Percentiles rank a stretch among this genome's conserved stretches.
phyloP scores from a whole-genome alignment of 2,888 invertebrate genomes.

The Latrodectus hesperus region DNA sequence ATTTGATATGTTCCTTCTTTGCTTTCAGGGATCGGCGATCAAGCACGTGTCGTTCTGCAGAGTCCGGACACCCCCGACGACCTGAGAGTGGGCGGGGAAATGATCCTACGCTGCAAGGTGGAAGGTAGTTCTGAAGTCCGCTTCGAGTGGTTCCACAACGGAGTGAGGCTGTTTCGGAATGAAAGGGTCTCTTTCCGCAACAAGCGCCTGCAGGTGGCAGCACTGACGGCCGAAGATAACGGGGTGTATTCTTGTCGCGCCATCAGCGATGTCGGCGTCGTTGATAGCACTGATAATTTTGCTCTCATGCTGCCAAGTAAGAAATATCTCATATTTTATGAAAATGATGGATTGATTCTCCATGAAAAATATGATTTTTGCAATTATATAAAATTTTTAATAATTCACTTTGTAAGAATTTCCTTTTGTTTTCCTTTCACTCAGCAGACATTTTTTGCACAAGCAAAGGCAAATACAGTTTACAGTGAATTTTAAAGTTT shows the following conservation, averaged over 20 bases:
- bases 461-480: no score
- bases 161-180: slow-evolving; percentile 79
- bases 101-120: slow-evolving; percentile 81
- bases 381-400: no score
- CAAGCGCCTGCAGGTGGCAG: slow-evolving; percentile 79
- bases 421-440: no score
- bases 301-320: slow-evolving; percentile 78
- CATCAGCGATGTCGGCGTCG: slow-evolving; percentile 81
- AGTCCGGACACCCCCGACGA: slow-evolving; percentile 78
- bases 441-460: no score
- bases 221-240: slow-evolving; percentile 78
- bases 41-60: slow-evolving; percentile 78
- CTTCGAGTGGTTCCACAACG: slow-evolving; percentile 82
- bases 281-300: slow-evolving; percentile 78
- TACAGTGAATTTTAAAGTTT: no score
- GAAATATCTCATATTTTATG: slow-evolving; percentile 24
- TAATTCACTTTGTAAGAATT: no score
- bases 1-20: no score
- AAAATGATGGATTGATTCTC: no score
- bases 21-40: slow-evolving; percentile 79
- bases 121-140: slow-evolving; percentile 82
- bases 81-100: slow-evolving; percentile 77
- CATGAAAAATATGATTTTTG: no score
- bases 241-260: slow-evolving; percentile 85
- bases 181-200: slow-evolving; percentile 79